Conservation (phyloP, 2,888 invertebrate genomes). For the Lithophane leautieri region DNA sequence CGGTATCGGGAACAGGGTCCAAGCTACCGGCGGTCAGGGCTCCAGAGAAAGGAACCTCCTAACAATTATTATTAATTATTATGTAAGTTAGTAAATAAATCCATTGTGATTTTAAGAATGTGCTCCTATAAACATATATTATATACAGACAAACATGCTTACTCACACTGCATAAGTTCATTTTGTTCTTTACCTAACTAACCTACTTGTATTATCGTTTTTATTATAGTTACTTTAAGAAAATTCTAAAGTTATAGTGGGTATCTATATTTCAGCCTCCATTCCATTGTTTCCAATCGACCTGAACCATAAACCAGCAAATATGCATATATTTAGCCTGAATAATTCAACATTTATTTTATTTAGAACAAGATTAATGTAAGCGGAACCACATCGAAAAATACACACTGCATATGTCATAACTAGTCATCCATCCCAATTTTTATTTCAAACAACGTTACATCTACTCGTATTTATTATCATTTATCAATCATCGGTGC, state of each 20-base stretch:
- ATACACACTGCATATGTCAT: background rate
- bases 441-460: conserved; percentile 40
- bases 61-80: too few relatives aligned
- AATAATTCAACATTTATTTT: background rate
- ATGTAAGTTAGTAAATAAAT: background rate
- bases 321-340: background rate
- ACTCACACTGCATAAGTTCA: background rate
- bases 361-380: conserved; percentile 13
- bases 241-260: background rate
- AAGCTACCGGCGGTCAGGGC: too few relatives aligned
- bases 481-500: conserved; percentile 59
- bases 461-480: conserved; percentile 55
- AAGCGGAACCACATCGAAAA: conserved; percentile 27
- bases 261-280: background rate
- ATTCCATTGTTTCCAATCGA: background rate
- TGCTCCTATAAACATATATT: background rate
- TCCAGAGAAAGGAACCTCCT: too few relatives aligned
- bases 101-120: background rate
- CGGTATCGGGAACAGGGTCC: too few relatives aligned
- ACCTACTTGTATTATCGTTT: background rate
- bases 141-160: too few relatives aligned
- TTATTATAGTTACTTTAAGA: background rate
- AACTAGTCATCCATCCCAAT: conserved; percentile 12
- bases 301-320: background rate
- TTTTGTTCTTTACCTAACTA: background rate